A percentile compares a stretch with the other conserved stretches of the same genome.
These are phyloP conservation scores for Acrocephalus scirpaceus DNA, from an alignment of 2,797 vertebrate species.

Conservation along the genomic window DNA sequence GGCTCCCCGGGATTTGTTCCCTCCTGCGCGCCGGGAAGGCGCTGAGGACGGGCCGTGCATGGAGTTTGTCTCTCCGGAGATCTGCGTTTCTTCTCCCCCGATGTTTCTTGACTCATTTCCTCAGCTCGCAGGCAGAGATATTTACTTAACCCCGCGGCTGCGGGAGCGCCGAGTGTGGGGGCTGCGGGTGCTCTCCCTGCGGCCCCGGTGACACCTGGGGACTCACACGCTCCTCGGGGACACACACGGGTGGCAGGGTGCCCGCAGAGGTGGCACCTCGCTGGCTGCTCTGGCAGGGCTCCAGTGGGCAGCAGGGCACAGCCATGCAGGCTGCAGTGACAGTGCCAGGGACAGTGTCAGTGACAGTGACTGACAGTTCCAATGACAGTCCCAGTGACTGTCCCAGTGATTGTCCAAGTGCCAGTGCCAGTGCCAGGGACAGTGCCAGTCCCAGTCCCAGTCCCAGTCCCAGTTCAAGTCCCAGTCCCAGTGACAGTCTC, in stretches of 20 bases:
- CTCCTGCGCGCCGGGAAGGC: neutral
- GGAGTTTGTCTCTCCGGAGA: constrained; percentile 60
- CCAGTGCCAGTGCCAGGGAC: too few species aligned
- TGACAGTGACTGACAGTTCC: too few species aligned
- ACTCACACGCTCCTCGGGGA: neutral
- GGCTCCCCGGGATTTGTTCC: neutral
- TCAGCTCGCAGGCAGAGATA: constrained; percentile 69
- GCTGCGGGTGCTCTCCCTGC: constrained; percentile 26
- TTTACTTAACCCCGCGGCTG: constrained; percentile 77
- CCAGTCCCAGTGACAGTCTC: too few species aligned
- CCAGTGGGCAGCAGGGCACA: neutral
- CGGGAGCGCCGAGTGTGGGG: constrained; percentile 56
- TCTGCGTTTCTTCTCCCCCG: constrained; percentile 77
- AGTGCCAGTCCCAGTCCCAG: too few species aligned
- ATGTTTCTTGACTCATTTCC: constrained; percentile 74
- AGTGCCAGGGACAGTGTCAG: too few species aligned
- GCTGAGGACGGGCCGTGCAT: neutral
- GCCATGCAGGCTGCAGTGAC: rapidly evolving
- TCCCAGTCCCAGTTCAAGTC: too few species aligned
- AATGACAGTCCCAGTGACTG: too few species aligned
- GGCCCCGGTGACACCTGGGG: neutral
- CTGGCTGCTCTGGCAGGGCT: neutral
- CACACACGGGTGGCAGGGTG: neutral
- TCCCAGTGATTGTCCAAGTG: too few species aligned
- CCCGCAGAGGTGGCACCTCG: rapidly evolving